Conservation (phyloP, 2,888 invertebrate genomes). For the Tachina fera region DNA sequence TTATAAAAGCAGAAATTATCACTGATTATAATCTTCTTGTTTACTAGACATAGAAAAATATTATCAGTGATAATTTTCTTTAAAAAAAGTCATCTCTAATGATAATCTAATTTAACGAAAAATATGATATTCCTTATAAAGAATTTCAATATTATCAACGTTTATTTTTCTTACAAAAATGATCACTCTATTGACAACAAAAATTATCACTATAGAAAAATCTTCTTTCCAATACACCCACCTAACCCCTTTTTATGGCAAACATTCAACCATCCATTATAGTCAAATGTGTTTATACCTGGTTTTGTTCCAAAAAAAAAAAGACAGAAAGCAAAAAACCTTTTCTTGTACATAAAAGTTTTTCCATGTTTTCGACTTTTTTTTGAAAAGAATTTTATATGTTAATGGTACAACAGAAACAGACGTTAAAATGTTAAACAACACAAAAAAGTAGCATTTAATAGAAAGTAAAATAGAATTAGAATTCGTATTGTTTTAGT, state of each 20-base stretch:
- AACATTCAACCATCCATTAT: constrained; percentile 37
- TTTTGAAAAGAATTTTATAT: constrained; percentile 42
- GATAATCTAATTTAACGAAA: background rate
- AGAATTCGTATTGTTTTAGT: constrained; percentile 18
- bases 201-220: background rate
- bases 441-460: constrained; percentile 24
- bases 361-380: constrained; percentile 4
- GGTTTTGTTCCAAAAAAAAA: constrained; percentile 6
- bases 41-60: no score
- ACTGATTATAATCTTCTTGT: background rate
- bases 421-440: constrained; percentile 41
- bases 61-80: no score
- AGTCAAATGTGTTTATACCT: constrained; percentile 34
- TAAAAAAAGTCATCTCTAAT: background rate
- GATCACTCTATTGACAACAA: background rate
- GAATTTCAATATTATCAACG: no score
- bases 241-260: background rate
- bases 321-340: background rate
- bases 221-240: background rate
- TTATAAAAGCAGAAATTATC: background rate
- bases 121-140: background rate
- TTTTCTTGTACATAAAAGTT: constrained; percentile 25
- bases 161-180: background rate
- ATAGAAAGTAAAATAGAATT: constrained; percentile 59
- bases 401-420: constrained; percentile 51